Conservation (phyloP, 2,797 vertebrate species). For the Danio kyathit region DNA sequence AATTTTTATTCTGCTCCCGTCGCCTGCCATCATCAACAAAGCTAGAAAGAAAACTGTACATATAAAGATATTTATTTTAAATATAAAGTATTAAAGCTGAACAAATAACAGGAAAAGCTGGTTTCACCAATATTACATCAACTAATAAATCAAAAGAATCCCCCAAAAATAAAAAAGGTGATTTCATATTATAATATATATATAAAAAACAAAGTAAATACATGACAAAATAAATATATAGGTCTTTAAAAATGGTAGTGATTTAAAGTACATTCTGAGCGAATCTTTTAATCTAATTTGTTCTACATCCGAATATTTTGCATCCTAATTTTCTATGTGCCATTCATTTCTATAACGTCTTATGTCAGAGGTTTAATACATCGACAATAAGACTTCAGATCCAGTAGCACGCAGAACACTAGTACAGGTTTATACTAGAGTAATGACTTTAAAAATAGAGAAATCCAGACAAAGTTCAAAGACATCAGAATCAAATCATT, state of each 20-base stretch:
- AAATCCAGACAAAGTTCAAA: not conserved
- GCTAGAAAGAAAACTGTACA: not conserved
- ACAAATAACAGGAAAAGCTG: constrained; percentile 17
- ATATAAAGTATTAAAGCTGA: constrained; percentile 50
- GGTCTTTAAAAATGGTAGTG: constrained; percentile 27
- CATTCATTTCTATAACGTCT: not conserved
- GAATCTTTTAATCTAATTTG: constrained; percentile 18
- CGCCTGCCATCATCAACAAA: constrained; percentile 23
- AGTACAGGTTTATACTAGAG: constrained; percentile 22
- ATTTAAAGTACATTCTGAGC: constrained; percentile 43
- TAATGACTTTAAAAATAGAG: not conserved
- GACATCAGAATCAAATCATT: not conserved
- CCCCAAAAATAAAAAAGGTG: not conserved
- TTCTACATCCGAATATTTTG: constrained; percentile 8
- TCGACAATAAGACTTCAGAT: constrained; percentile 1
- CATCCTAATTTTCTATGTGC: not conserved
- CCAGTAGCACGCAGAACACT: constrained; percentile 5
- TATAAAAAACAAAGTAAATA: constrained; percentile 6
- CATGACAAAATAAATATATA: constrained; percentile 55
- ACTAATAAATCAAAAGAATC: constrained; percentile 1
- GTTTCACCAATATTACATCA: constrained; percentile 36
- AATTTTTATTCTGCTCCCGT: constrained; percentile 68
- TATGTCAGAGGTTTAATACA: not conserved
- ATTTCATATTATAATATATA: not conserved
- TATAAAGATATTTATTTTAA: constrained; percentile 42